Conservation (phyloP, 1,140 invertebrate genomes). For the Mycetomoellerius zeteki region DNA sequence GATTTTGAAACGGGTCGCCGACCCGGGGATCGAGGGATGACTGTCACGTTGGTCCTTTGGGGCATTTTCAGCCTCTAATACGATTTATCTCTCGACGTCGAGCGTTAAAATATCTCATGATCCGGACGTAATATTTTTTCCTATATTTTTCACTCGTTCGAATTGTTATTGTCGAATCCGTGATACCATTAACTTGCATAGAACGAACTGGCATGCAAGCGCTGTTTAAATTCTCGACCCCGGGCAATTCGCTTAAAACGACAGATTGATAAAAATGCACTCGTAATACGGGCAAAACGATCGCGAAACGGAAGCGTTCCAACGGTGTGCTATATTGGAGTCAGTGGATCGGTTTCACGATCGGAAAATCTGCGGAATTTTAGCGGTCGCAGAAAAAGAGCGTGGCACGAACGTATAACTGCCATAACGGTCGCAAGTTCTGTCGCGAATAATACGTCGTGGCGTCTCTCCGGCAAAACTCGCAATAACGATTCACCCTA, state of each 20-base stretch:
- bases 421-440: constrained; percentile 57
- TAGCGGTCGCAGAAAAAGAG: background rate
- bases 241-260: constrained; percentile 40
- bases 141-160: constrained; percentile 21
- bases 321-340: constrained; percentile 59
- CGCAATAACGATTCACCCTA: constrained; percentile 69
- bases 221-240: constrained; percentile 16
- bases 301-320: constrained; percentile 43
- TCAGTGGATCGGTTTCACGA: constrained; percentile 63
- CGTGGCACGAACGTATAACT: background rate
- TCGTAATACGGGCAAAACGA: constrained; percentile 16
- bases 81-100: constrained; percentile 26
- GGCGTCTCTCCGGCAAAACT: constrained; percentile 45
- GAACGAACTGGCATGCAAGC: background rate
- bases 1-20: constrained; percentile 29
- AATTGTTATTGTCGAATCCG: constrained; percentile 44
- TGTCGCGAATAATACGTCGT: constrained; percentile 65
- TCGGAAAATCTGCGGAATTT: constrained; percentile 62
- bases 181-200: background rate
- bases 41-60: background rate
- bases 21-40: constrained; percentile 26
- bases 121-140: background rate
- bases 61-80: constrained; percentile 36
- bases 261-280: constrained; percentile 44
- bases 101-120: constrained; percentile 33